Evolutionary conservation across 2,113 vertebrate genomes (phyloP), one percentile per base, ranked within the genome.

Genomic region (Gasterosteus aculeatus): DNA sequence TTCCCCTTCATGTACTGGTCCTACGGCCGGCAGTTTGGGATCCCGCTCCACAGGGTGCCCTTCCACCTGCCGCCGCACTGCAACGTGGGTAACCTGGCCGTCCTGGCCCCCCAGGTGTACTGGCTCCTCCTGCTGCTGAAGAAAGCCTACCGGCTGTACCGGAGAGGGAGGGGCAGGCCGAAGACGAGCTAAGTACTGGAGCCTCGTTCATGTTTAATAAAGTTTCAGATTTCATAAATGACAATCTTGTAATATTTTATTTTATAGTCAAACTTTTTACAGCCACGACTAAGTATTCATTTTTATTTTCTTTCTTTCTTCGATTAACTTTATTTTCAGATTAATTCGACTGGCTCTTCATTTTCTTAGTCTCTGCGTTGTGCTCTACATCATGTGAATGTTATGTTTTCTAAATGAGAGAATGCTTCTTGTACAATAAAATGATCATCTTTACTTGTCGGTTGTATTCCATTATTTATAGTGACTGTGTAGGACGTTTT

Each of bases 1-100:
- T 98, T 98, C 87, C 97, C 96, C 14, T 97, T 94, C 90, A 98
- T 98, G 97, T 98, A 98, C 84, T 91, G 92, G 84, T 93, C 93
- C 79, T 98, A 97, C 0, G 95, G 75, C 26, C 90, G 49, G 33
- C 94, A 96, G 76, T 68, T 89, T 51, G 94, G 92, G 18, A 88
- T 97, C 3, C 94, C 94, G 2, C 3, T 93, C 1, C 87, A 95
- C 87, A 78, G 74, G 64, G 96, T 96, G 76, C 90, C 95, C 5
- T 95, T 95, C 81, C 91, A 83, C 69, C 95, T 98, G 82, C 96
- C 96, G 2, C 80, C 95, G 81, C 92, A 93, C 69, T 97, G 96
- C 92, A 98, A 97, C 3, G 31, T 96, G 60, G 94, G 95, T 82
- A 97, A 96, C 59, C 93, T 93, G 68, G 49, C 92, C 31, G 92